These are phyloP conservation scores for Gallinago stenura DNA, from an alignment of 2,797 vertebrate genomes.

Conservation along the genomic window DNA sequence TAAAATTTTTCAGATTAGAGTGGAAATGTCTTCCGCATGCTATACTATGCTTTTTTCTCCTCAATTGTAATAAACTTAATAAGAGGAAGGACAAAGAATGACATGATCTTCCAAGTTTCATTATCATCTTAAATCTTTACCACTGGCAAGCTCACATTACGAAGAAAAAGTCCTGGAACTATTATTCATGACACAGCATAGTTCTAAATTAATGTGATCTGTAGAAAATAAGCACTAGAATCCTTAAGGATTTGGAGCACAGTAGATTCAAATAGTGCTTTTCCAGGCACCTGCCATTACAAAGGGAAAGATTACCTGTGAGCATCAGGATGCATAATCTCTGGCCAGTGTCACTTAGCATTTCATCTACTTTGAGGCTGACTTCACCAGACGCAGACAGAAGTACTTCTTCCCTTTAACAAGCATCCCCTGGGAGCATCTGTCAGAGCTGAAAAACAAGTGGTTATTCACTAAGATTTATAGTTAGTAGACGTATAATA, in stretches of 20 bases:
- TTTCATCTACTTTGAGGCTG: background rate
- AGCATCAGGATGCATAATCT: background rate
- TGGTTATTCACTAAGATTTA: conserved; percentile 9
- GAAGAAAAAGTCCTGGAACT: background rate
- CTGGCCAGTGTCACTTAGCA: background rate
- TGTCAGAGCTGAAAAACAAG: conserved; percentile 20
- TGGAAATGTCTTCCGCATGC: background rate
- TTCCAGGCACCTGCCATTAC: background rate
- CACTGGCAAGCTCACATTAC: background rate
- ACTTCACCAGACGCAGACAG: background rate
- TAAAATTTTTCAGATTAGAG: background rate
- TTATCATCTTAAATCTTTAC: background rate
- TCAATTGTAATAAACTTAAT: background rate
- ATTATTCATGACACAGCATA: background rate
- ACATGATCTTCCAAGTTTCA: background rate
- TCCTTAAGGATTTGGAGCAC: fast-evolving
- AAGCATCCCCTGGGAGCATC: conserved; percentile 10
- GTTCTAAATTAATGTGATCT: background rate
- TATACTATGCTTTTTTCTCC: background rate
- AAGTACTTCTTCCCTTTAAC: background rate
- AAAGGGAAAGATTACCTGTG: background rate
- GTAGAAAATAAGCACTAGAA: background rate
- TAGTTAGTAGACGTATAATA: background rate
- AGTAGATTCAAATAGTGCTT: background rate
- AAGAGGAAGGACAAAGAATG: background rate